Evolutionary conservation across 92 coral and sea anemone species (phyloP).

Genomic region (Pocillopora meandrina): DNA sequence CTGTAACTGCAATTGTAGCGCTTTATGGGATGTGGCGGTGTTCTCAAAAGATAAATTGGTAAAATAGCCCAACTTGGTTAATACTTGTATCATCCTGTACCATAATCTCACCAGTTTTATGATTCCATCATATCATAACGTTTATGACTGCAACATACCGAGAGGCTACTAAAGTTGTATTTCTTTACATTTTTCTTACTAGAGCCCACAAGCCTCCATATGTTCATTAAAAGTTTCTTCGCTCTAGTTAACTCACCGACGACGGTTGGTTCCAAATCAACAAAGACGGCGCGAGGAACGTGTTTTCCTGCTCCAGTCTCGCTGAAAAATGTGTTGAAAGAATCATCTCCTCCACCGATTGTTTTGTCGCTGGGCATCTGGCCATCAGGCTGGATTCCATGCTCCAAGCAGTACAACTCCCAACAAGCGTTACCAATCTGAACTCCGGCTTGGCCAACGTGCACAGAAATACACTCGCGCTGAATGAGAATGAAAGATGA

Average conservation of each 20-base stretch:
- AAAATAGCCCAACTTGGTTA: no score
- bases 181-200: no score
- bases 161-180: no score
- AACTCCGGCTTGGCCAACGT: conserved; percentile 95
- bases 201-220: no score
- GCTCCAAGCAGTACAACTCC: conserved; percentile 98
- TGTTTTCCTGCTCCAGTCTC: conserved; percentile 96
- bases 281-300: conserved; percentile 95
- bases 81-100: no score
- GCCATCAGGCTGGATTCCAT: conserved; percentile 93
- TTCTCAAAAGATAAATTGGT: no score
- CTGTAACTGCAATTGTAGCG: no score
- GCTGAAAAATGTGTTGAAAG: conserved; percentile 94
- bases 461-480: conserved; percentile 95
- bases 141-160: no score
- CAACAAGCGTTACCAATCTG: conserved; percentile 96
- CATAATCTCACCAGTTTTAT: no score
- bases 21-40: no score
- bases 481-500: neutral
- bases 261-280: conserved; percentile 93
- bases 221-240: neutral
- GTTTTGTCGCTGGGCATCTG: conserved; percentile 83
- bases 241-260: conserved; percentile 65
- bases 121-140: no score
- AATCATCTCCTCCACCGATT: conserved; percentile 85